Percentiles rank a stretch among this genome's conserved stretches.
These are phyloP conservation scores for Panthera uncia DNA, from an alignment of 2,113 vertebrate genomes.

Conservation along the genomic window DNA sequence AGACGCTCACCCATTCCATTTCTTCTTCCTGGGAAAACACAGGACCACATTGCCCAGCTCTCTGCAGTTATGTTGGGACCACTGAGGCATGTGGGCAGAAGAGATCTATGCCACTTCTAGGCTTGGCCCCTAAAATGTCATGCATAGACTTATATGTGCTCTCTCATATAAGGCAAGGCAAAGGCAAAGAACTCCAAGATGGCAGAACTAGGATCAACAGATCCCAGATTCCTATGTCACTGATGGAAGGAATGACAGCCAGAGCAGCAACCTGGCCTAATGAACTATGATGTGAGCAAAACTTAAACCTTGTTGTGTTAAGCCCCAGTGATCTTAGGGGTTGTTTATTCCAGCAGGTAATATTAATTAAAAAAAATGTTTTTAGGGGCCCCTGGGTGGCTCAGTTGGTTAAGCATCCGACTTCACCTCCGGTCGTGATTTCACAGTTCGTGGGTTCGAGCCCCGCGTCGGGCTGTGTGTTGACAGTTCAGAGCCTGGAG, in stretches of 20 bases:
- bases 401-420: no score
- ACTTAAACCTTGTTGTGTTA: constrained; percentile 27
- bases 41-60: background rate
- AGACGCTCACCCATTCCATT: constrained; percentile 16
- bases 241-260: background rate
- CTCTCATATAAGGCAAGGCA: no score
- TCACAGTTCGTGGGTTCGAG: no score
- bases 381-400: no score
- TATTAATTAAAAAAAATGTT: background rate
- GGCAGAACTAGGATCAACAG: background rate
- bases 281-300: constrained; percentile 9
- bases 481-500: no score
- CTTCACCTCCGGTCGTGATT: no score
- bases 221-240: background rate
- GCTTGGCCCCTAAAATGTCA: background rate
- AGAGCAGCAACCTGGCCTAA: background rate
- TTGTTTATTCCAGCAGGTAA: background rate
- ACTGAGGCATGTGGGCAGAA: background rate
- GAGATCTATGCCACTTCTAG: background rate
- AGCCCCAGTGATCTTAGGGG: background rate
- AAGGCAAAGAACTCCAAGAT: background rate
- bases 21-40: constrained; percentile 22
- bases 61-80: background rate
- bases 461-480: no score
- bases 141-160: background rate